These are phyloP conservation scores for Micromussa lordhowensis DNA, from an alignment of 92 coral and sea anemone genomes.

Conservation along the genomic window DNA sequence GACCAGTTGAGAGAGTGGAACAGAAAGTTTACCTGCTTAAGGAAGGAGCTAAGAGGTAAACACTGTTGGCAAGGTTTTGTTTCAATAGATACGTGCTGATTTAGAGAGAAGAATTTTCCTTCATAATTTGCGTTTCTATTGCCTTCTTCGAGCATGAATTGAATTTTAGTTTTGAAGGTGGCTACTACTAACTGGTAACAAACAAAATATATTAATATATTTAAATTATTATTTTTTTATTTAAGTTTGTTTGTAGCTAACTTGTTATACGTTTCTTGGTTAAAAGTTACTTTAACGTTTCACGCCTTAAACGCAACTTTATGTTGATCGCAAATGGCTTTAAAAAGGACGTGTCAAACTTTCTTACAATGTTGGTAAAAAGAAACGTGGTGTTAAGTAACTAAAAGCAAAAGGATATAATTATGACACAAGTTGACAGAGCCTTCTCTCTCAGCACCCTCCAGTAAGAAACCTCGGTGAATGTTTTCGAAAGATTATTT, in stretches of 20 bases:
- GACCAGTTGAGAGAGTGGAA: slow-evolving; percentile 96
- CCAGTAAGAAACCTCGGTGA: background rate
- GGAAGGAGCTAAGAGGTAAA: slow-evolving; percentile 87
- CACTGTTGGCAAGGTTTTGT: background rate
- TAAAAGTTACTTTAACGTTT: background rate
- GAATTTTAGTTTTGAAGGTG: background rate
- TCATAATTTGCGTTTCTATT: background rate
- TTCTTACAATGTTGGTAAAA: background rate
- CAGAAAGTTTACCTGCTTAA: slow-evolving; percentile 85
- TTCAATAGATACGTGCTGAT: background rate
- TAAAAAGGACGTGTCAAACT: background rate
- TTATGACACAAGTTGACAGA: background rate
- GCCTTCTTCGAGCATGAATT: background rate
- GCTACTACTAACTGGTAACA: too few species aligned
- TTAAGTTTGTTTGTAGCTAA: background rate
- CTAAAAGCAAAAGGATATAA: background rate
- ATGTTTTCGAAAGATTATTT: background rate
- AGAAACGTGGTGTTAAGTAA: too few species aligned
- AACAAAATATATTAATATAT: too few species aligned
- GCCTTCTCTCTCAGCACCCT: background rate
- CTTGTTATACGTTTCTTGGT: background rate
- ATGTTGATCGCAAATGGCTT: background rate
- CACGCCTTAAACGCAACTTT: background rate
- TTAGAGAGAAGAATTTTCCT: background rate
- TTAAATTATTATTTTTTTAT: too few species aligned